Percentiles rank a stretch among this genome's conserved stretches.
Evolutionary conservation across 1,140 invertebrate species (phyloP).

Genomic region (Bicyclus anynana): DNA sequence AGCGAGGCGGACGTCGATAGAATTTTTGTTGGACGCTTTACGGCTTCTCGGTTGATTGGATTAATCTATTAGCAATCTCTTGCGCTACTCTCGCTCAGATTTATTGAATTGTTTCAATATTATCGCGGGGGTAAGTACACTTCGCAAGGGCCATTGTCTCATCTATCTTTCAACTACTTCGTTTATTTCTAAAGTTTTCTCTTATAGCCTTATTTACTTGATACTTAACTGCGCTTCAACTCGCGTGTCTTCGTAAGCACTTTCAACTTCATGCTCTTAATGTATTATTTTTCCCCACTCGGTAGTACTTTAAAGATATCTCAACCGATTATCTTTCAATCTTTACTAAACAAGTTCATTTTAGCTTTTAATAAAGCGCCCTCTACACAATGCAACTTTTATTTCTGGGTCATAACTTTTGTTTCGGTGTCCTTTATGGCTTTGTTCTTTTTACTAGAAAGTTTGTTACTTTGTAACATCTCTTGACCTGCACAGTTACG

Average conservation of each 20-base stretch:
- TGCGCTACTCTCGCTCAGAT: constrained; percentile 11
- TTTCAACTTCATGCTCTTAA: background rate
- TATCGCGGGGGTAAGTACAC: constrained; percentile 11
- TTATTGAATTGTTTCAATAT: constrained; percentile 21
- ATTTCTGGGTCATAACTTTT: no score
- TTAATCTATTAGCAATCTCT: constrained; percentile 22
- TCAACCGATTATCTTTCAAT: no score
- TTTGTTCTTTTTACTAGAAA: no score
- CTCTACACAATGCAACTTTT: no score
- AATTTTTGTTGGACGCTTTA: constrained; percentile 24
- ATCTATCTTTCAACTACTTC: constrained; percentile 1
- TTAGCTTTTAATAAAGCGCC: no score
- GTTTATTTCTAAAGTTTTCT: constrained; percentile 11
- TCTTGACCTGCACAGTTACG: no score
- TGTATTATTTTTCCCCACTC: background rate
- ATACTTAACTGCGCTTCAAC: background rate
- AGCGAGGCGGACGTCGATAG: constrained; percentile 12
- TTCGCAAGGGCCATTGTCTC: constrained; percentile 5
- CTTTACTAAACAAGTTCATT: no score
- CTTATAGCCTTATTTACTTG: background rate
- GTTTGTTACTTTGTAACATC: no score
- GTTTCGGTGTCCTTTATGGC: no score
- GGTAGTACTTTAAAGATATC: background rate
- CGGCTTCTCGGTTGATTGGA: constrained; percentile 22
- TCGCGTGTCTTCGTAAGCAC: background rate